phyloP scores from a whole-genome alignment of 2,888 invertebrate genomes.

The Tipula lateralis region DNA sequence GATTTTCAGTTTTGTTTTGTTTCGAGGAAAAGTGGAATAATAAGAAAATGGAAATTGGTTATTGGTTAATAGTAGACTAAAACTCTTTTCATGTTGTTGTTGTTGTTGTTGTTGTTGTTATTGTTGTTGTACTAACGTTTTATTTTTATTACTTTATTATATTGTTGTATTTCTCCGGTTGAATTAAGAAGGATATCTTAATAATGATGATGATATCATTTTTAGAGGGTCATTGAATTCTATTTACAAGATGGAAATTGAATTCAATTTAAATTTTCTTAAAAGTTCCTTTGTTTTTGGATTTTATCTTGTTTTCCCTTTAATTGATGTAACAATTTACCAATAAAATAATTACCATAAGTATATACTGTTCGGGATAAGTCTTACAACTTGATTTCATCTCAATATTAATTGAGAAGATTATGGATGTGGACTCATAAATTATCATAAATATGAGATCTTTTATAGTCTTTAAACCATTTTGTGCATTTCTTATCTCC shows the following conservation, averaged over 20 bases:
- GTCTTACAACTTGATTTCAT: no score
- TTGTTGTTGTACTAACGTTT: background rate
- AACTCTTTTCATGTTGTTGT: background rate
- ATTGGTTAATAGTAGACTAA: background rate
- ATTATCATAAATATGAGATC: no score
- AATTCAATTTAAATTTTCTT: background rate
- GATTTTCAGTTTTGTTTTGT: background rate
- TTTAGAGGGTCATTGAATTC: slow-evolving; percentile 19
- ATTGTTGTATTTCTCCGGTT: background rate
- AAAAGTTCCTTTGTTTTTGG: no score
- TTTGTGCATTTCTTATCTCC: no score
- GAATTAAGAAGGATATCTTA: background rate
- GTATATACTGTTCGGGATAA: no score
- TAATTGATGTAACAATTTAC: no score
- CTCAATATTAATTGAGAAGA: no score
- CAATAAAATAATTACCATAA: no score
- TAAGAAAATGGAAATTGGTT: background rate
- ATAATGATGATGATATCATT: slow-evolving; percentile 16
- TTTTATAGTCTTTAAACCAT: no score
- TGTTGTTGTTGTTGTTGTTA: background rate
- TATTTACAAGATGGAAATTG: slow-evolving; percentile 11
- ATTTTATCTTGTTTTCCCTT: no score
- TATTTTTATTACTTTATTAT: slow-evolving; percentile 11
- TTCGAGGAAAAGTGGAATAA: background rate
- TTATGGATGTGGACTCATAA: no score